Evolutionary conservation across 2,113 vertebrate genomes (phyloP), one percentile per base, ranked within the genome.

Genomic region (Arenaria interpres): DNA sequence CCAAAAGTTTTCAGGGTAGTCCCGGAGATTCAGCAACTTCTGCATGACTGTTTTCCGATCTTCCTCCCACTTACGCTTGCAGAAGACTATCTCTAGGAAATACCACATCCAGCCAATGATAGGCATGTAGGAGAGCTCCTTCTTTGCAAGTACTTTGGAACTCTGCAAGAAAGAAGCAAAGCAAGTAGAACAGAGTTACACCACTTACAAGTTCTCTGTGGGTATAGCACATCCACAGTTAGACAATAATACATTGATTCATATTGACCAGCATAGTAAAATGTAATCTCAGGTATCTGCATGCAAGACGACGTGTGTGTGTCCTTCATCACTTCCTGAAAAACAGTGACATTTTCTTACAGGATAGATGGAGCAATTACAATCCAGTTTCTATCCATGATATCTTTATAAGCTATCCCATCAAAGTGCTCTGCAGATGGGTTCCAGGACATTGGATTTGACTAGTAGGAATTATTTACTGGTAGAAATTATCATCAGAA

Each of bases 41-140:
- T 97, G 90, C 4, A 98, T 84, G 4, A 99, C 99, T 0, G 98
- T 99, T 92, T 91, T 98, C 30, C 98, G 98, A 96, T 99, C 99
- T 41, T 99, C 99, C 77, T 99, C 99, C 99, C 99, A 99, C 85
- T 99, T 99, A 59, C 99, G 98, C 51, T 99, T 99, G 95, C 99
- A 99, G 97, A 99, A 99, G 46, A 99, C 99, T 20, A 99, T 99
- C 97, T 99, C 99, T 14, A 99, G 97, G 96, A 99, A 99, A 97
- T 99, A 99, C 99, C 99, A 99, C 99, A 99, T 99, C 99, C 99
- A 99, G 85, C 99, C 99, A 45, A 99, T 99, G 41, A 99, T 72
- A 4, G 99, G 99, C 56, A 99, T 97, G 30, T 99, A 99, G 16
- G 99, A 97, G 88, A 99, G 97, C 94, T 99, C 99, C 74, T 99